Percentiles rank a stretch among this genome's conserved stretches.
phyloP scores from a whole-genome alignment of 1,140 invertebrate species.

The Centruroides vittatus region DNA sequence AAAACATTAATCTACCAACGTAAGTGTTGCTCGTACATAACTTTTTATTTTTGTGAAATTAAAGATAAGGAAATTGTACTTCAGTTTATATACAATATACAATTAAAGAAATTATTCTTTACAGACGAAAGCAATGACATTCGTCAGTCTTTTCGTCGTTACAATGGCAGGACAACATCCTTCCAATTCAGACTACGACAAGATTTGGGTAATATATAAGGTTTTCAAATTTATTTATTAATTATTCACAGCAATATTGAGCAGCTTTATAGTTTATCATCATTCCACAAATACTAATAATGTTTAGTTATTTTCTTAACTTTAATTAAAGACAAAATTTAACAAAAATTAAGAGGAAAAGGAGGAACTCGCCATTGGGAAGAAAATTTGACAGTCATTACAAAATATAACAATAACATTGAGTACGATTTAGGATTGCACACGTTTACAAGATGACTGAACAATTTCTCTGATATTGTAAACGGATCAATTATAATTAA shows the following conservation, averaged over 20 bases:
- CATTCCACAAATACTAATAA: too few species aligned
- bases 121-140: neutral
- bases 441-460: constrained; percentile 26
- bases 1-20: too few species aligned
- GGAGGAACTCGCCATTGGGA: constrained; percentile 15
- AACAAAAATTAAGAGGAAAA: constrained; percentile 6
- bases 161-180: neutral
- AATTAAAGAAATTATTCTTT: too few species aligned
- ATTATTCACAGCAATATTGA: too few species aligned
- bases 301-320: neutral
- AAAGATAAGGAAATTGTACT: too few species aligned
- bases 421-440: constrained; percentile 16
- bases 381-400: constrained; percentile 7
- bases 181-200: neutral
- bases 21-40: too few species aligned
- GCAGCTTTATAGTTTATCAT: too few species aligned
- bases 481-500: neutral
- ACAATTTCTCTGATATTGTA: constrained; percentile 25
- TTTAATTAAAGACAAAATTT: neutral
- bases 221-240: neutral
- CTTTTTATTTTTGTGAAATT: too few species aligned
- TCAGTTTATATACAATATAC: too few species aligned
- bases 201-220: constrained; percentile 13
- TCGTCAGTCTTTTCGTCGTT: constrained; percentile 1
- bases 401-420: constrained; percentile 15